Evolutionary conservation across 1,140 invertebrate species (phyloP).

Genomic region (Conopomorpha cramerella): DNA sequence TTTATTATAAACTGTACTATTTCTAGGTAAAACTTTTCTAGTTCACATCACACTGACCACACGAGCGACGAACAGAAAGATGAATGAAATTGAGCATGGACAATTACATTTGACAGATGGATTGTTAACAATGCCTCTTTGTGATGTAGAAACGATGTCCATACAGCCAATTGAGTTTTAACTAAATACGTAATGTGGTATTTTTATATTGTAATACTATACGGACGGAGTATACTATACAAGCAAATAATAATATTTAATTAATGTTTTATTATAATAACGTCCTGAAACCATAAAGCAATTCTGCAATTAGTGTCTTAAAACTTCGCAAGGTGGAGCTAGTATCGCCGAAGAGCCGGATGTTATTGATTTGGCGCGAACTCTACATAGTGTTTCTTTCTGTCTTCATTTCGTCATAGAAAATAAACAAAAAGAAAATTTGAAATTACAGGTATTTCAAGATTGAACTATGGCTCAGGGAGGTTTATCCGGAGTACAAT

Average conservation of each 20-base stretch:
- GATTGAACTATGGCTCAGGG: constrained; percentile 23
- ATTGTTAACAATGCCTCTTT: neutral
- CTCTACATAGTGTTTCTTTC: neutral
- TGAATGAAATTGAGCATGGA: neutral
- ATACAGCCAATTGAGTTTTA: neutral
- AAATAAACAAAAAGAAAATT: neutral
- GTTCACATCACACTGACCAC: constrained; percentile 34
- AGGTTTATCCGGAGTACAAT: constrained; percentile 23
- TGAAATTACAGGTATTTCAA: neutral
- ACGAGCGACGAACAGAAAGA: constrained; percentile 8
- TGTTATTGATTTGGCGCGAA: constrained; percentile 53
- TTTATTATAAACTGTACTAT: constrained; percentile 5
- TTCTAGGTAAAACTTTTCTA: neutral
- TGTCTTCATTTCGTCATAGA: neutral
- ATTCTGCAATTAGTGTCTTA: neutral
- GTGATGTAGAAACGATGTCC: neutral
- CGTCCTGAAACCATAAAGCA: neutral
- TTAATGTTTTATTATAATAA: neutral
- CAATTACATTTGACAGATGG: neutral
- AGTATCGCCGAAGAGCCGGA: constrained; percentile 8
- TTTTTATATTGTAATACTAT: neutral
- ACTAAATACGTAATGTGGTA: too few species aligned
- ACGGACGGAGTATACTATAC: neutral
- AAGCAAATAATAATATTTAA: neutral
- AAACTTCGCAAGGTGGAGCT: neutral